Evolutionary conservation across 2,888 invertebrate genomes (phyloP).

Genomic region (Koerneria pararmatus): DNA sequence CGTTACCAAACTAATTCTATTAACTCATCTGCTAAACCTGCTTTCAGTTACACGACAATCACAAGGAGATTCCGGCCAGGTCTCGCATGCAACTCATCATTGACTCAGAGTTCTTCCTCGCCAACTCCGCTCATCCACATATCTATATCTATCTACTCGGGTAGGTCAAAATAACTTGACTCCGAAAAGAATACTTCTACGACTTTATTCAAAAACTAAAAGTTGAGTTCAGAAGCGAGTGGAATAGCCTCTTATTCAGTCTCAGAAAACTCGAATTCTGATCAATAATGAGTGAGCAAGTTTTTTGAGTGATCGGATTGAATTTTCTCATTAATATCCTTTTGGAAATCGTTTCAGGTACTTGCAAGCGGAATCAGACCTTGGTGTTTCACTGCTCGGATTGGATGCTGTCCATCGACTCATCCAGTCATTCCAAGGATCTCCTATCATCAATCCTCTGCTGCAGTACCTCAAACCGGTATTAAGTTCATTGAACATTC

Average conservation of each 20-base stretch:
- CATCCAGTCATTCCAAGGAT: constrained; percentile 40
- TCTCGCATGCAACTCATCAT: constrained; percentile 54
- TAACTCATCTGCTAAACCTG: too few relatives aligned
- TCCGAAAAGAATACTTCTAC: background rate
- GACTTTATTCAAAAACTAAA: background rate
- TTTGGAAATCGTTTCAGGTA: constrained; percentile 39
- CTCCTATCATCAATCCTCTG: constrained; percentile 34
- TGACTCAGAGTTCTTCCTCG: constrained; percentile 51
- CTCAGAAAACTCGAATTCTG: background rate
- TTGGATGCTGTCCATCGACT: constrained; percentile 50
- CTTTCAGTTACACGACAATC: constrained; percentile 46
- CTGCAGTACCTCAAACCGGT: constrained; percentile 49
- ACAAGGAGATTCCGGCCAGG: constrained; percentile 45
- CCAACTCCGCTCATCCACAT: constrained; percentile 48
- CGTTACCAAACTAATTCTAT: too few relatives aligned
- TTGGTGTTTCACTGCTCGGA: constrained; percentile 52
- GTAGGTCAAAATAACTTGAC: constrained; percentile 19
- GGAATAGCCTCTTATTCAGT: background rate
- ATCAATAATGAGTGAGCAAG: background rate
- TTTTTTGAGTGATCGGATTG: background rate
- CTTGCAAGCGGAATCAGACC: constrained; percentile 45
- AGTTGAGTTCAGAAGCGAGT: background rate
- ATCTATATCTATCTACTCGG: constrained; percentile 46
- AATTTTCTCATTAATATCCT: background rate
- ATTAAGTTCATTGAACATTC: too few relatives aligned